Conservation (phyloP, 2,888 invertebrate genomes). For the Ochropleura plecta region DNA sequence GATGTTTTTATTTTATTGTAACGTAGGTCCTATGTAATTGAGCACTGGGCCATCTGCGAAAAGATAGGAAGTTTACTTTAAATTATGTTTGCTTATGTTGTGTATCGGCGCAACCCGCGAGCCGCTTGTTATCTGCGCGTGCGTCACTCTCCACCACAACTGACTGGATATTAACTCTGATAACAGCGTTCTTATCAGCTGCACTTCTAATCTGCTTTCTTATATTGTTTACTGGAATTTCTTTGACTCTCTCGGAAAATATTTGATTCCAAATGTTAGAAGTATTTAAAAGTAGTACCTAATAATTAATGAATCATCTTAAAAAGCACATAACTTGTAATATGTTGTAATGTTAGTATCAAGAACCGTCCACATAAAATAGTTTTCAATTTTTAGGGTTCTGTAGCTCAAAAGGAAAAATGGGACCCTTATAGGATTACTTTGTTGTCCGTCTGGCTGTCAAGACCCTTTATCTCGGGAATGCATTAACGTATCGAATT, state of each 20-base stretch:
- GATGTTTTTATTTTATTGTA: too few species aligned
- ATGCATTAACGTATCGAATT: too few species aligned
- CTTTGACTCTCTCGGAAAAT: constrained; percentile 24
- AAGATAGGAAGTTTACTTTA: not conserved
- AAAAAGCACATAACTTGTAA: too few species aligned
- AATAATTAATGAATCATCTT: too few species aligned
- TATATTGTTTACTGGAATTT: constrained; percentile 47
- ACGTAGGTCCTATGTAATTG: not conserved
- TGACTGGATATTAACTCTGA: constrained; percentile 60
- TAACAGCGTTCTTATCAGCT: constrained; percentile 65
- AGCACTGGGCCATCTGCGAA: not conserved
- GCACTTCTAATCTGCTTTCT: constrained; percentile 62
- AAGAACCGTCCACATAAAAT: too few species aligned
- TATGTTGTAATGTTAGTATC: too few species aligned
- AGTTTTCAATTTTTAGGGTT: too few species aligned
- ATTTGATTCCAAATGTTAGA: not conserved
- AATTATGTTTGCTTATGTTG: constrained; percentile 2
- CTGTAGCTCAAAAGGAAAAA: too few species aligned
- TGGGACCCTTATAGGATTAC: too few species aligned
- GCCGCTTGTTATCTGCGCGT: constrained; percentile 50
- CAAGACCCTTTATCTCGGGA: too few species aligned
- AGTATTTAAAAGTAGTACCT: not conserved
- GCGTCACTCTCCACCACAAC: constrained; percentile 56
- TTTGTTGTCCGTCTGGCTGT: too few species aligned
- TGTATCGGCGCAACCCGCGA: constrained; percentile 1